Conservation (phyloP, 1,140 invertebrate genomes). For the Listronotus oregonensis region DNA sequence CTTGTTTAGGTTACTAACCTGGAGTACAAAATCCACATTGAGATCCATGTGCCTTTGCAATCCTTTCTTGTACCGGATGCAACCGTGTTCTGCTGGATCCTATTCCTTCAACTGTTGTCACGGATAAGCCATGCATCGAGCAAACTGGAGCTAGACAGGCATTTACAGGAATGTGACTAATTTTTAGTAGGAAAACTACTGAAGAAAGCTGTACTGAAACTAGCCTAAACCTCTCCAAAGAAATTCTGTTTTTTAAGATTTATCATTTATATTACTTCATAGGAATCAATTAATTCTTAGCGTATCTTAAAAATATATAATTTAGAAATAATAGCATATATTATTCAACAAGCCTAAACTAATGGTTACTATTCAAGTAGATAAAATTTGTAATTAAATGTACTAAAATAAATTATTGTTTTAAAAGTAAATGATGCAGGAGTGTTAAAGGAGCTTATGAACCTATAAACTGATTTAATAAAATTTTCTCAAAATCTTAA, state of each 20-base stretch:
- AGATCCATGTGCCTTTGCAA: slow-evolving; percentile 85
- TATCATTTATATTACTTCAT: too few relatives aligned
- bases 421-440: too few relatives aligned
- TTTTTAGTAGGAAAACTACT: neutral
- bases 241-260: neutral
- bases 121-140: slow-evolving; percentile 79
- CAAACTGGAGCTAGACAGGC: slow-evolving; percentile 86
- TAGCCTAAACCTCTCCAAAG: neutral
- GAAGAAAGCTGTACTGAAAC: neutral
- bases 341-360: too few relatives aligned
- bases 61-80: slow-evolving; percentile 83
- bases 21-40: slow-evolving; percentile 93
- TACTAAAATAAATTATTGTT: too few relatives aligned
- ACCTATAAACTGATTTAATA: too few relatives aligned
- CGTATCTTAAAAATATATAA: too few relatives aligned
- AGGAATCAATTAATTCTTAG: too few relatives aligned
- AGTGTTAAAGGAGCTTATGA: too few relatives aligned
- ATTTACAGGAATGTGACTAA: slow-evolving; percentile 86
- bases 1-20: slow-evolving; percentile 48
- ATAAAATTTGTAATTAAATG: too few relatives aligned
- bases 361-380: too few relatives aligned
- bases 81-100: slow-evolving; percentile 72
- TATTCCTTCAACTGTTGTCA: slow-evolving; percentile 90
- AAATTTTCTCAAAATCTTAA: too few relatives aligned
- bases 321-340: too few relatives aligned